phyloP scores from a whole-genome alignment of 1,140 invertebrate genomes.

The Anastrepha ludens region DNA sequence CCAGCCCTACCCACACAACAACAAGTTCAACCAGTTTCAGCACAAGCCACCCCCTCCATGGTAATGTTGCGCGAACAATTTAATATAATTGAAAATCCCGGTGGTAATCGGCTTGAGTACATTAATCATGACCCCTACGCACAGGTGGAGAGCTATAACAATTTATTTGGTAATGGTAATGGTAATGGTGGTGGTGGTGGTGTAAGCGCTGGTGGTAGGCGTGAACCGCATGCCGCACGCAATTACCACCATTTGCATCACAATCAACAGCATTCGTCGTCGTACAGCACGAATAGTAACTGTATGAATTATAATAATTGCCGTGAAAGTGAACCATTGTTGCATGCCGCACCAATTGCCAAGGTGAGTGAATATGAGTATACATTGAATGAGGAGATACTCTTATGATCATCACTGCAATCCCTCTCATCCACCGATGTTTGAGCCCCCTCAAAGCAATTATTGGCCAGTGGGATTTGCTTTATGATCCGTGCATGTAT shows the following conservation, averaged over 20 bases:
- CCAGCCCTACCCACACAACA: conserved; percentile 55
- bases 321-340: conserved; percentile 81
- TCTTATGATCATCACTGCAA: conserved; percentile 62
- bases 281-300: conserved; percentile 58
- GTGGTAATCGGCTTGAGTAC: conserved; percentile 61
- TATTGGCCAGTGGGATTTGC: conserved; percentile 21
- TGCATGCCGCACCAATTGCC: conserved; percentile 76
- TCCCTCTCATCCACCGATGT: conserved; percentile 50
- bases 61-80: conserved; percentile 72
- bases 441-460: neutral
- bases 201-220: conserved; percentile 55
- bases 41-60: conserved; percentile 62
- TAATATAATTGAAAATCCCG: conserved; percentile 73
- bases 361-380: conserved; percentile 66
- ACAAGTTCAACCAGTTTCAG: conserved; percentile 56
- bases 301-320: conserved; percentile 74
- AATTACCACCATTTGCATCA: conserved; percentile 53
- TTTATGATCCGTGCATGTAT: neutral
- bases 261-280: conserved; percentile 52
- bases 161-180: conserved; percentile 55
- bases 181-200: conserved; percentile 45
- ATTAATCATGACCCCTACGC: conserved; percentile 59
- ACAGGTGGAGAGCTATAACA: conserved; percentile 60
- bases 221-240: conserved; percentile 55
- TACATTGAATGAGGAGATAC: conserved; percentile 69